Percentiles rank a stretch among this genome's conserved stretches.
Evolutionary conservation across 1,140 invertebrate genomes (phyloP).

Genomic region (Agraylea sexmaculata): DNA sequence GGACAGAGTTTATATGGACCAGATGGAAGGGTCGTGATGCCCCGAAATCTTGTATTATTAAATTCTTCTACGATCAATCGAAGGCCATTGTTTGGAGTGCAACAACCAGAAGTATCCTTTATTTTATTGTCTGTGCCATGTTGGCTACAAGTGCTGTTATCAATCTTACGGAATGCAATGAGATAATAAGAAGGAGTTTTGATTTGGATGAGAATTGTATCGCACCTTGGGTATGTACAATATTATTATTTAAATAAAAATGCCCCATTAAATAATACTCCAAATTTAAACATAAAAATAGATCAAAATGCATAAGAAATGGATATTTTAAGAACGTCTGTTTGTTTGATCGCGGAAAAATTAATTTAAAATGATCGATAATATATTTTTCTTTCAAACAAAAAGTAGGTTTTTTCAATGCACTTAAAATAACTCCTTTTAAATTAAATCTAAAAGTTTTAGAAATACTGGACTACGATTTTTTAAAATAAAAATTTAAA

Average conservation of each 20-base stretch:
- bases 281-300: too few relatives aligned
- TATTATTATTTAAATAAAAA: conserved; percentile 19
- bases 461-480: too few relatives aligned
- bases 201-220: conserved; percentile 34
- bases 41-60: conserved; percentile 29
- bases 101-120: conserved; percentile 47
- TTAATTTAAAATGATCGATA: too few relatives aligned
- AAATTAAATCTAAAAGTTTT: too few relatives aligned
- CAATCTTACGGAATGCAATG: conserved; percentile 37
- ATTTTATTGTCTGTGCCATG: conserved; percentile 49
- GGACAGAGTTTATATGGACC: conserved; percentile 52
- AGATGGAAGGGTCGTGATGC: conserved; percentile 38
- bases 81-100: conserved; percentile 48
- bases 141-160: conserved; percentile 52
- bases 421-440: too few relatives aligned
- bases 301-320: too few relatives aligned
- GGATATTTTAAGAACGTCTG: too few relatives aligned
- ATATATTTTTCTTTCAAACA: too few relatives aligned
- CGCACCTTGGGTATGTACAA: conserved; percentile 53
- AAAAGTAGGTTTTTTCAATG: too few relatives aligned
- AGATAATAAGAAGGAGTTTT: conserved; percentile 23
- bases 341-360: too few relatives aligned
- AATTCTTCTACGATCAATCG: conserved; percentile 37
- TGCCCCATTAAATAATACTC: too few relatives aligned
- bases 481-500: too few relatives aligned